Evolutionary conservation across 2,113 vertebrate species (phyloP).

Genomic region (Ophiodon elongatus): DNA sequence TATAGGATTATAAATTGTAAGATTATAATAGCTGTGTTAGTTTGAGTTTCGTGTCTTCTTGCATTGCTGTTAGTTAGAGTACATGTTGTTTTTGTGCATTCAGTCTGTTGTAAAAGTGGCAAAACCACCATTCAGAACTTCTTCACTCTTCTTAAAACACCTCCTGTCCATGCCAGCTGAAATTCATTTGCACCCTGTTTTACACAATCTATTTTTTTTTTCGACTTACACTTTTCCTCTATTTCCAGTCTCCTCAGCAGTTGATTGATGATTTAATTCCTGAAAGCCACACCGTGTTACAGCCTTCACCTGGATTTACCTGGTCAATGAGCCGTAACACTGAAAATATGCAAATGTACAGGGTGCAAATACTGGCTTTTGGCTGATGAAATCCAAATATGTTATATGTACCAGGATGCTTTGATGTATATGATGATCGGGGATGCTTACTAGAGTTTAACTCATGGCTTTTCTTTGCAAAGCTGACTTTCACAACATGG

Average conservation of each 20-base stretch:
- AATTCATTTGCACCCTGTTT: no score
- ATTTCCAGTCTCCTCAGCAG: not conserved
- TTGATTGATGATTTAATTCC: conserved; percentile 16
- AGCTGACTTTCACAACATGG: no score
- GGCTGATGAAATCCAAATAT: not conserved
- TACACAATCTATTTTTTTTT: no score
- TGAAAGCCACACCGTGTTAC: conserved; percentile 4
- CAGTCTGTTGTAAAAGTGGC: not conserved
- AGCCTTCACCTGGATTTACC: conserved; percentile 25
- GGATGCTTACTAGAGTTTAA: not conserved
- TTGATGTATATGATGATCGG: not conserved
- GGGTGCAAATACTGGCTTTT: not conserved
- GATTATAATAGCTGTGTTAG: no score
- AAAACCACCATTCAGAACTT: no score
- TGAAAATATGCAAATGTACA: not conserved
- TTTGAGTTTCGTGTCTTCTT: no score
- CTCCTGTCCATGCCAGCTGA: no score
- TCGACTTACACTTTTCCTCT: not conserved
- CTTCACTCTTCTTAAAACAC: not conserved
- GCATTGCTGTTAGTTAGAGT: not conserved
- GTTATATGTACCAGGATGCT: no score
- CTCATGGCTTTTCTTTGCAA: not conserved
- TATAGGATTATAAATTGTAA: no score
- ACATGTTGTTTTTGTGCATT: conserved; percentile 29
- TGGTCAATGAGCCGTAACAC: conserved; percentile 5